Percentiles rank a stretch among this genome's conserved stretches.
Conservation (phyloP, 2,888 invertebrate genomes). For the Dynastes maya region DNA sequence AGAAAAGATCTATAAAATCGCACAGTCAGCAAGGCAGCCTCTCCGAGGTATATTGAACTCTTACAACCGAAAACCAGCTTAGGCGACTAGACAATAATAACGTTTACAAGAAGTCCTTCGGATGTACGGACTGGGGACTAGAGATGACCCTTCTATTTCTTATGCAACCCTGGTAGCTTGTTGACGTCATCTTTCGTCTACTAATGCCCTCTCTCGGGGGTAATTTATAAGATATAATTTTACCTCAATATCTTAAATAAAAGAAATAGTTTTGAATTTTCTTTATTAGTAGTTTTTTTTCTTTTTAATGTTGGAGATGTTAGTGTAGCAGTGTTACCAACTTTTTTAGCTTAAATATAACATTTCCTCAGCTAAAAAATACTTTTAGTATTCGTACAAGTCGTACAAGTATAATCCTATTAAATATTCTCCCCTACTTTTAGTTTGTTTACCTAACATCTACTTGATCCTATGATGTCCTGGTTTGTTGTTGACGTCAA, state of each 20-base stretch:
- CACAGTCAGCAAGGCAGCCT: not conserved
- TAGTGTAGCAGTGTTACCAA: too few species aligned
- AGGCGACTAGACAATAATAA: too few species aligned
- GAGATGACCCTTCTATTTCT: conserved; percentile 54
- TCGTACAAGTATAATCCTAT: not conserved
- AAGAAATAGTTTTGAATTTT: too few species aligned
- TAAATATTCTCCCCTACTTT: conserved; percentile 9
- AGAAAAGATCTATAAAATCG: not conserved
- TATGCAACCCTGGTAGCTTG: conserved; percentile 64
- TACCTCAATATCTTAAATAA: too few species aligned
- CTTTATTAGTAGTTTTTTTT: too few species aligned
- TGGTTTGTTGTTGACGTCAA: conserved; percentile 75
- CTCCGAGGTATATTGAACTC: too few species aligned
- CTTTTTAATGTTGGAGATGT: too few species aligned
- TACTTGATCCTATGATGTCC: conserved; percentile 67
- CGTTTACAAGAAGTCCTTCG: not conserved
- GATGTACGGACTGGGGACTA: not conserved
- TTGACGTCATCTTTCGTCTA: conserved; percentile 69
- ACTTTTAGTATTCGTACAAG: not conserved
- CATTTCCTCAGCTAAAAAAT: too few species aligned
- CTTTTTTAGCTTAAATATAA: too few species aligned
- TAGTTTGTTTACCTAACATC: conserved; percentile 51
- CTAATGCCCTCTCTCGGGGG: conserved; percentile 62
- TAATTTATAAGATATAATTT: not conserved
- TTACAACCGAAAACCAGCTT: too few species aligned